phyloP scores from a whole-genome alignment of 2,888 invertebrate species.

The Ormyrus labotus region DNA sequence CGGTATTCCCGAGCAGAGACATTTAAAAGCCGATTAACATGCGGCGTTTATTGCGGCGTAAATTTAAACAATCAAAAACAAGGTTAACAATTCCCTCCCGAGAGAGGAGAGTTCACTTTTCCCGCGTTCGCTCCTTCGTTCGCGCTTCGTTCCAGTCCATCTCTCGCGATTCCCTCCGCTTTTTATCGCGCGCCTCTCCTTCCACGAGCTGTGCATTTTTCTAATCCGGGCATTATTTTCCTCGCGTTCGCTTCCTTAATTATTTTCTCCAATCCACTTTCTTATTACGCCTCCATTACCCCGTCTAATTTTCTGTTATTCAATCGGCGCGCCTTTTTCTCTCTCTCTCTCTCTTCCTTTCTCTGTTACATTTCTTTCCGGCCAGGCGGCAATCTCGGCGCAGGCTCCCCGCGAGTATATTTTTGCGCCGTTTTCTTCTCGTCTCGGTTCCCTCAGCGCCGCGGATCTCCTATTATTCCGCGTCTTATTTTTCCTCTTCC shows the following conservation, averaged over 20 bases:
- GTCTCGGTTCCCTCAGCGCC: not conserved
- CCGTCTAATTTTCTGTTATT: conserved; percentile 16
- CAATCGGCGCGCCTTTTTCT: conserved; percentile 3
- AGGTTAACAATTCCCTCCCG: too few relatives aligned
- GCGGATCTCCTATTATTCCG: conserved; percentile 56
- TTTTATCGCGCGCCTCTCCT: conserved; percentile 42
- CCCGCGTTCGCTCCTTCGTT: too few relatives aligned
- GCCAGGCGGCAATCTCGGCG: too few relatives aligned
- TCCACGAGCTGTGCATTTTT: not conserved
- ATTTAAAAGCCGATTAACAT: too few relatives aligned
- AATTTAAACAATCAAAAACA: too few relatives aligned
- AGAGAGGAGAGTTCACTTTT: too few relatives aligned
- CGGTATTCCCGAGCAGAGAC: too few relatives aligned
- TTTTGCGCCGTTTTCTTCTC: conserved; percentile 26
- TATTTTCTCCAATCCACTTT: conserved; percentile 17
- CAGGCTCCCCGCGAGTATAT: not conserved
- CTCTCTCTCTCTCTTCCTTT: not conserved
- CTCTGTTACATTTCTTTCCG: too few relatives aligned
- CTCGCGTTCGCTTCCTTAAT: not conserved
- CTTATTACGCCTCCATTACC: conserved; percentile 13
- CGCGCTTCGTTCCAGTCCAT: too few relatives aligned
- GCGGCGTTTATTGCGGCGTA: too few relatives aligned
- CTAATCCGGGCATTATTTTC: not conserved
- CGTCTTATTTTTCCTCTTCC: conserved; percentile 39
- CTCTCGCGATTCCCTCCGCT: not conserved